Conservation (phyloP, 2,113 vertebrate species). For the Syrrhaptes paradoxus region DNA sequence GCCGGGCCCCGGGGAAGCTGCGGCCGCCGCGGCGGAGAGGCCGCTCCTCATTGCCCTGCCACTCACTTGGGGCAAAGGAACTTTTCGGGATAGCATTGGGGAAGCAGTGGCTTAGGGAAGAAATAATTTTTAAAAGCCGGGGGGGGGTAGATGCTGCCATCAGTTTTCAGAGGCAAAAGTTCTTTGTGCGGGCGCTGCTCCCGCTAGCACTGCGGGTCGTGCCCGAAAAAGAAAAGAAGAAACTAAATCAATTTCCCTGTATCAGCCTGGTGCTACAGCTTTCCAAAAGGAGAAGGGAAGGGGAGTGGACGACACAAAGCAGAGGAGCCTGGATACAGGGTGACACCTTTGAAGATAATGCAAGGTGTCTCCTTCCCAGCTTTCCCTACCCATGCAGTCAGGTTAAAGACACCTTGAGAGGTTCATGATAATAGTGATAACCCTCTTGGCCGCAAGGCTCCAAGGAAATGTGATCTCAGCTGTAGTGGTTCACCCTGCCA, state of each 20-base stretch:
- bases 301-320: neutral
- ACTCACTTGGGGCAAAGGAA: neutral
- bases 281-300: neutral
- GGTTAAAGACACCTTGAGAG: neutral
- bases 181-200: neutral
- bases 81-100: neutral
- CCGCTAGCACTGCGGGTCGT: accelerated
- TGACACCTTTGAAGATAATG: neutral
- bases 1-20: neutral
- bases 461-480: neutral
- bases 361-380: neutral
- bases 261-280: neutral
- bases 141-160: neutral
- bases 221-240: neutral
- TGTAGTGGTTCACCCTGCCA: neutral
- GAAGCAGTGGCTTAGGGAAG: neutral
- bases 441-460: neutral
- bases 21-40: accelerated
- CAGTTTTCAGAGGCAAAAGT: neutral
- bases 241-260: neutral
- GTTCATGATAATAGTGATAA: neutral
- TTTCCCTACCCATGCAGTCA: neutral
- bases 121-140: accelerated
- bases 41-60: neutral
- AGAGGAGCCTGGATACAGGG: neutral